A percentile compares a stretch with the other conserved stretches of the same genome.
phyloP scores from a whole-genome alignment of 2,888 invertebrate species.

The Pristionchus maxplancki region DNA sequence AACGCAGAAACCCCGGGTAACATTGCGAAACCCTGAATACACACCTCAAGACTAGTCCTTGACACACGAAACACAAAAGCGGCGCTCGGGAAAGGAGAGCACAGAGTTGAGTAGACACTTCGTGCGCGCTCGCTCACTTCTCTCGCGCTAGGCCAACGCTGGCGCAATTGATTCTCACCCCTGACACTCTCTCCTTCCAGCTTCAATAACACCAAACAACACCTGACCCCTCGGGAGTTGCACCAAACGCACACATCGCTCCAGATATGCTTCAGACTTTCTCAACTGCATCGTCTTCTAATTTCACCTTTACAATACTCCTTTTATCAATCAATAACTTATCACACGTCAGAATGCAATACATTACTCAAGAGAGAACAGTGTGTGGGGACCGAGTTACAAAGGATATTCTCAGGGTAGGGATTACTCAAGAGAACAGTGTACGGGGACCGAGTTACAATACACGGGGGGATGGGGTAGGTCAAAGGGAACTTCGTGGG shows the following conservation, averaged over 20 bases:
- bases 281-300: not conserved
- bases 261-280: not conserved
- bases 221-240: not conserved
- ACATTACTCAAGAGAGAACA: not conserved
- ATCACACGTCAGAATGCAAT: constrained; percentile 40
- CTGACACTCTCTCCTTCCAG: not conserved
- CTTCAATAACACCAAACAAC: not conserved
- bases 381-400: constrained; percentile 1
- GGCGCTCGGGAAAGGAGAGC: constrained; percentile 28
- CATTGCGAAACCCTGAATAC: not conserved
- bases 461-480: no score
- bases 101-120: constrained; percentile 27
- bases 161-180: not conserved
- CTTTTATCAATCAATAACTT: constrained; percentile 44
- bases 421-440: not conserved
- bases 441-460: not conserved
- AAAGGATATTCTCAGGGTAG: no score
- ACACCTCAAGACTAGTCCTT: not conserved
- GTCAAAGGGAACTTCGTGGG: not conserved
- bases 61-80: constrained; percentile 24
- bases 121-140: not conserved
- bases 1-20: not conserved
- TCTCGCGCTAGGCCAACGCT: not conserved
- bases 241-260: not conserved
- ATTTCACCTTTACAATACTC: not conserved